These are phyloP conservation scores for Dipodomys merriami DNA, from an alignment of 2,113 vertebrate species.

Conservation along the genomic window DNA sequence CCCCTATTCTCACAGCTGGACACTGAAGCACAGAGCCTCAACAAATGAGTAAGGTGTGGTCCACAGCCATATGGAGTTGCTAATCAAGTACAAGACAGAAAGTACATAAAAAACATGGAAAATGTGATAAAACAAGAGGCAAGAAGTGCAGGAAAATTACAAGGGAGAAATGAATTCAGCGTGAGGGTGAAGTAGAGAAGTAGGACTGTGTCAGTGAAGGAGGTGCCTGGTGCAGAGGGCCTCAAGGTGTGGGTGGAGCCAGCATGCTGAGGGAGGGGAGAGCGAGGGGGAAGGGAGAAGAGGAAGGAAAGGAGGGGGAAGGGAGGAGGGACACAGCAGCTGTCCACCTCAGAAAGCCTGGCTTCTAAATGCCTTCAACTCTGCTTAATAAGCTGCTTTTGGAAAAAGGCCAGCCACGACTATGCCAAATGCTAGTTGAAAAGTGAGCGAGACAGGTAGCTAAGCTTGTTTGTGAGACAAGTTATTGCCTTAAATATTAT, in stretches of 20 bases:
- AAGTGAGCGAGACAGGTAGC: not conserved
- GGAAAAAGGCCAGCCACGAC: not conserved
- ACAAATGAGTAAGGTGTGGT: not conserved
- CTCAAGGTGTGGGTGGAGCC: accelerated
- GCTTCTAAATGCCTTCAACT: not conserved
- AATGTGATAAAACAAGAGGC: not conserved
- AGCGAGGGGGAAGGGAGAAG: not conserved
- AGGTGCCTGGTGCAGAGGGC: accelerated
- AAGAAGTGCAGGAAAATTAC: not conserved
- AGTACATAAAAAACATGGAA: not conserved
- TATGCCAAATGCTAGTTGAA: accelerated
- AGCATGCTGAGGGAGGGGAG: too few relatives aligned
- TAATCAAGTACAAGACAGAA: not conserved
- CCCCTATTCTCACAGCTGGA: too few relatives aligned
- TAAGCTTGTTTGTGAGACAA: not conserved
- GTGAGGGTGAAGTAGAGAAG: too few relatives aligned
- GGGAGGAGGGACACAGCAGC: not conserved
- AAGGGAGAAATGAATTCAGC: not conserved
- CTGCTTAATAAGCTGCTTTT: not conserved
- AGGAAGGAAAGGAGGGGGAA: too few relatives aligned
- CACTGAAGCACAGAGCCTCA: not conserved
- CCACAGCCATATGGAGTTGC: not conserved
- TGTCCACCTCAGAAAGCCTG: not conserved
- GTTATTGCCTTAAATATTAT: not conserved
- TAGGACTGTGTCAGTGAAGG: not conserved